Percentiles rank a stretch among this genome's conserved stretches.
Conservation (phyloP, 2,113 vertebrate species). For the Rhea pennata region DNA sequence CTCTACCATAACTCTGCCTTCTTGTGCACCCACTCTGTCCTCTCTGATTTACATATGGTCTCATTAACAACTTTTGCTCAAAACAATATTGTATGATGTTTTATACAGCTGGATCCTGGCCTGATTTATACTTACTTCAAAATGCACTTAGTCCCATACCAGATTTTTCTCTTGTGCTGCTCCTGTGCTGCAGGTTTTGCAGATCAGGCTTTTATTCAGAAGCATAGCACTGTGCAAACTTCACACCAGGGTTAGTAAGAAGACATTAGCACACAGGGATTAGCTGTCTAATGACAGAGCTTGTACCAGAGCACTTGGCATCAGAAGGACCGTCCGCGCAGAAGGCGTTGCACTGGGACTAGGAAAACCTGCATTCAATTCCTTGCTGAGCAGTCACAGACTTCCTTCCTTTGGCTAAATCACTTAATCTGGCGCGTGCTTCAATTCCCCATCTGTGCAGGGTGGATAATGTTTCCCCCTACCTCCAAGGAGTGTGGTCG, state of each 20-base stretch:
- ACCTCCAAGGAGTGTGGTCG: neutral
- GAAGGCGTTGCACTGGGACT: neutral
- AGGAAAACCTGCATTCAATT: neutral
- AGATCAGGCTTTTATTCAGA: neutral
- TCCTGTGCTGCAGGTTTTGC: neutral
- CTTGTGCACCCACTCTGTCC: neutral
- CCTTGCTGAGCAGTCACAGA: neutral
- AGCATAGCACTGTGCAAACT: neutral
- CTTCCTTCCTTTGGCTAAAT: conserved; percentile 42
- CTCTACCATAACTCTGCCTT: neutral
- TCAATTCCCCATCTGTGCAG: neutral
- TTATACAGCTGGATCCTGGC: neutral
- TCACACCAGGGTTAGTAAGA: neutral
- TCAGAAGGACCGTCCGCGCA: neutral
- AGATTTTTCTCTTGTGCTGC: neutral
- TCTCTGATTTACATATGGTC: neutral
- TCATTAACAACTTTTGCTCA: neutral
- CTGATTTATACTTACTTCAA: neutral
- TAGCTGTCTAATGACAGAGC: neutral
- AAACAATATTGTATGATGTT: neutral
- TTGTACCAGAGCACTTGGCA: neutral
- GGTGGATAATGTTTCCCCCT: neutral
- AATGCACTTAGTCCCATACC: neutral
- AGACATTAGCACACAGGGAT: neutral
- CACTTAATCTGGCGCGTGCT: neutral